Conservation (phyloP, 1,140 invertebrate genomes). For the Idris sp. region DNA sequence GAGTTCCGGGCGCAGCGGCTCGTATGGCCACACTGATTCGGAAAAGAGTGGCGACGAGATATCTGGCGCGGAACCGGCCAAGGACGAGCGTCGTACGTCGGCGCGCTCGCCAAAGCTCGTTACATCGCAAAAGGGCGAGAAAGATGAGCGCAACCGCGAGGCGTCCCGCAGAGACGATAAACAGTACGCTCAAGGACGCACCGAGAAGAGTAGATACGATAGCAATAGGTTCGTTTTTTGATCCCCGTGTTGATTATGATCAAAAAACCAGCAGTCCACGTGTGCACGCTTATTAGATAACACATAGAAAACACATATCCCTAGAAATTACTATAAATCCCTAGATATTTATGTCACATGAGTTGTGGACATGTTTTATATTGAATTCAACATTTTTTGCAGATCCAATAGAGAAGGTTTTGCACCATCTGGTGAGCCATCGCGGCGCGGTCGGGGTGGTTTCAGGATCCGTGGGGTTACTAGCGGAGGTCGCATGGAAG, state of each 20-base stretch:
- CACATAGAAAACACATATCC: too few relatives aligned
- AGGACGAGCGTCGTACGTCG: conserved; percentile 76
- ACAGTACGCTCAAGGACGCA: conserved; percentile 64
- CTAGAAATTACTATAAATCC: too few relatives aligned
- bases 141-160: conserved; percentile 79
- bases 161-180: conserved; percentile 71
- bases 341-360: too few relatives aligned
- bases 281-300: too few relatives aligned
- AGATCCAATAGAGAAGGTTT: conserved; percentile 81
- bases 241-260: too few relatives aligned
- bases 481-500: conserved; percentile 81
- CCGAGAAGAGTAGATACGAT: conserved; percentile 71
- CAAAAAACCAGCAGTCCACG: too few relatives aligned
- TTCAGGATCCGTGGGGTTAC: conserved; percentile 78
- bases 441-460: conserved; percentile 85
- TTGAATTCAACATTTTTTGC: too few relatives aligned
- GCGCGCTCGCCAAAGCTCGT: conserved; percentile 75
- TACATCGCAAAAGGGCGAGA: conserved; percentile 77
- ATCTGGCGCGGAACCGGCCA: conserved; percentile 76
- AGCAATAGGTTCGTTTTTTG: conserved; percentile 55
- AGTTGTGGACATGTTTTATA: too few relatives aligned
- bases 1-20: conserved; percentile 71
- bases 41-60: conserved; percentile 81
- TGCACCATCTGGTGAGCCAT: conserved; percentile 89
- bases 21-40: conserved; percentile 79